These are phyloP conservation scores for Acronicta alni DNA, from an alignment of 2,888 invertebrate species.

Conservation along the genomic window DNA sequence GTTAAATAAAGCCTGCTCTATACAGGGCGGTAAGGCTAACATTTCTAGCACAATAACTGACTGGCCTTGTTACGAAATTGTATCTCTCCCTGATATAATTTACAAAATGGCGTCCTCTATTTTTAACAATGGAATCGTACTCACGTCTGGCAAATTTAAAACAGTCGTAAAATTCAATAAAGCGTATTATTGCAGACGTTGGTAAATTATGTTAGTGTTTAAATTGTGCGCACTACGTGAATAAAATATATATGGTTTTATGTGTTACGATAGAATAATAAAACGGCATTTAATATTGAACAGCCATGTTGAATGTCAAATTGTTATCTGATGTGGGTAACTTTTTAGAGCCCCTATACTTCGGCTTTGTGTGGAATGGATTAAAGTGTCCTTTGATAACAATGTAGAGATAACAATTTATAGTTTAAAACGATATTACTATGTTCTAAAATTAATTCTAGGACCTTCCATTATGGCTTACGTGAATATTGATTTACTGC, in stretches of 20 bases:
- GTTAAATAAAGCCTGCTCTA: constrained; percentile 17
- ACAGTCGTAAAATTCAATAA: constrained; percentile 64
- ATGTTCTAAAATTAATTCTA: constrained; percentile 6
- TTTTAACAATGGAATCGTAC: constrained; percentile 59
- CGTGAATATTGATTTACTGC: too few relatives aligned
- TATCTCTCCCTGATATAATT: constrained; percentile 56
- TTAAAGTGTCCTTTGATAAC: constrained; percentile 21
- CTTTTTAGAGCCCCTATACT: constrained; percentile 13
- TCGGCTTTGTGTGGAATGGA: constrained; percentile 18
- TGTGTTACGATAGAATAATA: constrained; percentile 47
- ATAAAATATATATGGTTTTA: constrained; percentile 52
- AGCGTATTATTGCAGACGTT: constrained; percentile 61
- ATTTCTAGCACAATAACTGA: constrained; percentile 26
- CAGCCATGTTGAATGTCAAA: constrained; percentile 25
- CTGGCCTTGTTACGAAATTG: constrained; percentile 31
- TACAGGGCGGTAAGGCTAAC: constrained; percentile 10
- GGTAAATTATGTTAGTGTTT: constrained; percentile 60
- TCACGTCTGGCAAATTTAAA: constrained; percentile 57
- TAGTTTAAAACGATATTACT: constrained; percentile 4
- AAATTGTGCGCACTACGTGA: constrained; percentile 54
- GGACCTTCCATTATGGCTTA: not conserved
- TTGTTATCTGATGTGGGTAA: constrained; percentile 30
- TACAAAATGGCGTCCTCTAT: constrained; percentile 54
- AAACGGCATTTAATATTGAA: constrained; percentile 40
- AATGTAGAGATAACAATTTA: not conserved